Conservation (phyloP, 2,888 invertebrate genomes). For the Tetheella fluctuosa region DNA sequence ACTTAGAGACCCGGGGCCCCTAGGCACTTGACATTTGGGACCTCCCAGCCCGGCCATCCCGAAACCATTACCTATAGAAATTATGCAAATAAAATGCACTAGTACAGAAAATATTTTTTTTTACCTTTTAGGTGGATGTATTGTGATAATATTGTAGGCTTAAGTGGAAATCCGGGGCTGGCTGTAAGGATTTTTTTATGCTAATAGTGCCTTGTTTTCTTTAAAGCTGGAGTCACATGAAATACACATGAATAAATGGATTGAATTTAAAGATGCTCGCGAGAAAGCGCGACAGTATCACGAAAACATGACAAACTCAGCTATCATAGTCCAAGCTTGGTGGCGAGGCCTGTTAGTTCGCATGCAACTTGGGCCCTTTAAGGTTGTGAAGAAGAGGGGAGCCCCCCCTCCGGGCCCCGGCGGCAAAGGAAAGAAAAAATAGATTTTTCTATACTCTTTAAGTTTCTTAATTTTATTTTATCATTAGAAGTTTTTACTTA, state of each 20-base stretch:
- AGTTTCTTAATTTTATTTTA: conserved; percentile 3
- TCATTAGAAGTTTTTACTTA: too few species aligned
- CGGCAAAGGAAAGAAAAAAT: conserved; percentile 31
- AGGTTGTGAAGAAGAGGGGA: conserved; percentile 44
- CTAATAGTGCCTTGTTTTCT: too few species aligned
- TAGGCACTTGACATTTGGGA: too few species aligned
- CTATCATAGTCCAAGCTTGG: conserved; percentile 71
- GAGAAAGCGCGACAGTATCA: conserved; percentile 56
- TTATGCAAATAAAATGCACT: too few species aligned
- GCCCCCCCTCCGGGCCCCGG: neutral
- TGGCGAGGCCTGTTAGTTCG: conserved; percentile 75
- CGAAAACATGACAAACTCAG: conserved; percentile 63
- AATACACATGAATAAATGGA: conserved; percentile 57
- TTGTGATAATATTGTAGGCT: too few species aligned
- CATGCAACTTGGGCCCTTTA: conserved; percentile 66
- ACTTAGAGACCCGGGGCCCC: too few species aligned
- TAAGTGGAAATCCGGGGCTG: too few species aligned
- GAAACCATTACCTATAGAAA: too few species aligned
- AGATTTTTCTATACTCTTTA: neutral
- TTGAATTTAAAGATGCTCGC: conserved; percentile 61
- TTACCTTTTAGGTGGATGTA: too few species aligned
- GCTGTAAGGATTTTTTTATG: too few species aligned
- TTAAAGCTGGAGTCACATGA: conserved; percentile 54
- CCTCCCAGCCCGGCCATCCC: too few species aligned
- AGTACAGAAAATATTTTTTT: too few species aligned